Percentiles rank a stretch among this genome's conserved stretches.
Evolutionary conservation across 2,888 invertebrate species (phyloP).

Genomic region (Dasypolia templi): DNA sequence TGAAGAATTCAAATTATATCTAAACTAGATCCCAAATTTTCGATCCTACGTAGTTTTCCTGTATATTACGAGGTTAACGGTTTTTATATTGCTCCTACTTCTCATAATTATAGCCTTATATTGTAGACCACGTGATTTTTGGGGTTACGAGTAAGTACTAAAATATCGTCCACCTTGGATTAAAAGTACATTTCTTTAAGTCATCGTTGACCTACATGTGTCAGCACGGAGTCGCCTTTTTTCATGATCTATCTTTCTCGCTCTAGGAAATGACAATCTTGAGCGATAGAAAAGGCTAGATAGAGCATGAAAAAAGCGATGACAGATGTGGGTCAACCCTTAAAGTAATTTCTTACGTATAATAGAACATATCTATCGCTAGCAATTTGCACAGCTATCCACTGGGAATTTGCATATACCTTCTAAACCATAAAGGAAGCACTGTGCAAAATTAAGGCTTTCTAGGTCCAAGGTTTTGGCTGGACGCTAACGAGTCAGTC

Average conservation of each 20-base stretch:
- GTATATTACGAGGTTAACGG: constrained; percentile 37
- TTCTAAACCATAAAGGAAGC: background rate
- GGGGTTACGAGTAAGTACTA: background rate
- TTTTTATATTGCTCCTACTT: constrained; percentile 24
- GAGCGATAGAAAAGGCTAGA: too few relatives aligned
- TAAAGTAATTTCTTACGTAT: too few relatives aligned
- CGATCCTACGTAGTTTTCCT: constrained; percentile 3
- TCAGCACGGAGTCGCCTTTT: too few relatives aligned
- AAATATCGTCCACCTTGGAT: background rate
- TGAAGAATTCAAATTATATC: constrained; percentile 29
- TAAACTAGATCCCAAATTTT: constrained; percentile 18
- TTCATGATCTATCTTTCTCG: too few relatives aligned
- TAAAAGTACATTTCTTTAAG: background rate
- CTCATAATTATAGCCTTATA: constrained; percentile 5
- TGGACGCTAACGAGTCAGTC: background rate
- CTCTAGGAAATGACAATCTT: too few relatives aligned
- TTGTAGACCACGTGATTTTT: constrained; percentile 5
- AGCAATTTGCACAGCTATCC: background rate
- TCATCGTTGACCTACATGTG: too few relatives aligned
- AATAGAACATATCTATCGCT: background rate
- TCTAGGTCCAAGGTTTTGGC: background rate
- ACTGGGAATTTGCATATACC: background rate
- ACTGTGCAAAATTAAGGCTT: background rate
- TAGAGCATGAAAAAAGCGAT: too few relatives aligned
- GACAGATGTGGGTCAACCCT: too few relatives aligned